phyloP scores from a whole-genome alignment of 2,888 invertebrate species.

The Agrochola macilenta region DNA sequence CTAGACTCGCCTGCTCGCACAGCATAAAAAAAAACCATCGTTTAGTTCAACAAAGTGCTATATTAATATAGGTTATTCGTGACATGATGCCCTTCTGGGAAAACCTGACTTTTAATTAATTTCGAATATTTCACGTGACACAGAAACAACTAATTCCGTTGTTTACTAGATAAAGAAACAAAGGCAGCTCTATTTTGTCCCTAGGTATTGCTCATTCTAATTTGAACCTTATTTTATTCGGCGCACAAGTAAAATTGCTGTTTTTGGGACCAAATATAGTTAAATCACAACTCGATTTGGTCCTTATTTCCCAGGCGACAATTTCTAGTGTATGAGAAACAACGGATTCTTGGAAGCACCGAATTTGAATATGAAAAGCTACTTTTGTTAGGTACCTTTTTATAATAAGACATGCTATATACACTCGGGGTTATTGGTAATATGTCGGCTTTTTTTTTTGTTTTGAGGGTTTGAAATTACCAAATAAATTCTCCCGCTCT shows the following conservation, averaged over 20 bases:
- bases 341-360: slow-evolving; percentile 8
- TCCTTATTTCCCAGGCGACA: slow-evolving; percentile 45
- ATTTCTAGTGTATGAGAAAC: slow-evolving; percentile 25
- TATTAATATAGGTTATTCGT: slow-evolving; percentile 35
- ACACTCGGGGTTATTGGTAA: too few relatives aligned
- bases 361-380: slow-evolving; percentile 43
- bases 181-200: slow-evolving; percentile 2
- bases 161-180: slow-evolving; percentile 32
- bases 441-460: too few relatives aligned
- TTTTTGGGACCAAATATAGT: background rate
- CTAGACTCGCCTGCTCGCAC: slow-evolving; percentile 35
- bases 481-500: too few relatives aligned
- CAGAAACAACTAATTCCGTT: slow-evolving; percentile 37
- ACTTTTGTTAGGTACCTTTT: slow-evolving; percentile 14
- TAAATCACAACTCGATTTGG: slow-evolving; percentile 31
- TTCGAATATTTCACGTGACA: slow-evolving; percentile 42
- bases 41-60: slow-evolving; percentile 6
- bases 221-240: background rate
- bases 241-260: background rate
- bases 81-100: slow-evolving; percentile 34
- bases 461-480: too few relatives aligned
- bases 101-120: slow-evolving; percentile 46
- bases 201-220: background rate
- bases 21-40: slow-evolving; percentile 38
- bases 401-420: background rate